Conservation (phyloP, 2,888 invertebrate genomes). For the Limenitis camilla region DNA sequence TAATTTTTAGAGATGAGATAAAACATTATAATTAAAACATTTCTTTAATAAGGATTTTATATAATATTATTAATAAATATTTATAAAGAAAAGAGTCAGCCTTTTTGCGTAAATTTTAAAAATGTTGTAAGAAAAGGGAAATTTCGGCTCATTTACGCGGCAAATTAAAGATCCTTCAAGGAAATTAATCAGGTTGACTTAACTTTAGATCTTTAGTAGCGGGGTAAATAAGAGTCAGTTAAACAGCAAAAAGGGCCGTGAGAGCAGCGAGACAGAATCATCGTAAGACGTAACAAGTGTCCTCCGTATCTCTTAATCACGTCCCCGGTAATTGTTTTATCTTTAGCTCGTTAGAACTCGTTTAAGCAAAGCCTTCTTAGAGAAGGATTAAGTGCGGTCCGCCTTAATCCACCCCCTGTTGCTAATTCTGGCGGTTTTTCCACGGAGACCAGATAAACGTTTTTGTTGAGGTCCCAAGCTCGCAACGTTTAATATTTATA, state of each 20-base stretch:
- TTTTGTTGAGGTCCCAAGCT: slow-evolving; percentile 61
- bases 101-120: slow-evolving; percentile 51
- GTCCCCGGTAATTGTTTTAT: slow-evolving; percentile 72
- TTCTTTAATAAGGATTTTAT: no score
- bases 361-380: slow-evolving; percentile 75
- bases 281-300: slow-evolving; percentile 71
- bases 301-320: slow-evolving; percentile 72
- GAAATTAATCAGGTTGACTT: slow-evolving; percentile 26
- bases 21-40: no score
- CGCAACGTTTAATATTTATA: slow-evolving; percentile 68
- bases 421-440: slow-evolving; percentile 74
- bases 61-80: no score
- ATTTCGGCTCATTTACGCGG: no score
- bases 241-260: slow-evolving; percentile 33
- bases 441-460: slow-evolving; percentile 70
- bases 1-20: no score
- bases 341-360: slow-evolving; percentile 75
- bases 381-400: slow-evolving; percentile 74
- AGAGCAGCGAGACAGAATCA: slow-evolving; percentile 38
- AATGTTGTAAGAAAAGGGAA: neutral
- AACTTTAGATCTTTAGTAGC: slow-evolving; percentile 19
- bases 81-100: slow-evolving; percentile 39
- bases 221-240: slow-evolving; percentile 26
- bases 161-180: slow-evolving; percentile 12
- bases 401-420: slow-evolving; percentile 70